Base-by-base conservation (phyloP, 2,113 vertebrate genomes). In the Hydrochoerus hydrochaeris region DNA sequence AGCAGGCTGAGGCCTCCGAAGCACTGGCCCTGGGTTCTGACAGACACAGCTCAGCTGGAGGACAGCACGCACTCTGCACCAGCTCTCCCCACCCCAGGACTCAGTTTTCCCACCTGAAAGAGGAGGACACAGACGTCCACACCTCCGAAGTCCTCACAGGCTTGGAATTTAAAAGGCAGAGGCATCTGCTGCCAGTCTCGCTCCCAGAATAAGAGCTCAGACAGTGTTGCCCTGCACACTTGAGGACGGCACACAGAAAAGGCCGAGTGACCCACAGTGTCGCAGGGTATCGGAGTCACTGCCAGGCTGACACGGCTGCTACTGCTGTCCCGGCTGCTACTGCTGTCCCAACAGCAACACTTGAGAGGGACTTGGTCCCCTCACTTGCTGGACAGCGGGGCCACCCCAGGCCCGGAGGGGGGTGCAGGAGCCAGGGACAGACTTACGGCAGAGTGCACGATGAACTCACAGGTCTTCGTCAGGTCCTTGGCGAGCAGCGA, bases 401-500 rank as follows among this genome's bases (percentile, higher is more conserved):
- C 13, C 26, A 28, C 44, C 0, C 32, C 52, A 65, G 63, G 22
- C 57, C 46, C 12, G 49, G 49, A 20, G 7, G 52, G 28, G 52
- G 35, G 60, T 7, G 19, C 69, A 89, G 54, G 92, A 28, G 4
- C 0, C 1, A 0, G 0, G 32, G 10, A 1, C 0, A 0, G 35
- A 93, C 99, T 99, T 97, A 99, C 99, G 88, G 99, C 98, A 22
- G 98, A 99, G 97, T 99, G 99, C 1, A 99, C 98, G 93, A 99
- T 99, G 98, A 99, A 99, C 96, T 99, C 99, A 73, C 99, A 99
- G 84, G 98, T 99, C 98, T 99, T 99, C 71, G 98, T 99, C 92
- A 99, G 97, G 98, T 99, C 99, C 98, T 99, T 99, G 32, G 99
- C 99, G 98, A 99, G 90, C 96, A 99, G 98, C 9, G 99, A 98